Conservation (phyloP, 2,113 vertebrate genomes). For the Oriolus oriolus region DNA sequence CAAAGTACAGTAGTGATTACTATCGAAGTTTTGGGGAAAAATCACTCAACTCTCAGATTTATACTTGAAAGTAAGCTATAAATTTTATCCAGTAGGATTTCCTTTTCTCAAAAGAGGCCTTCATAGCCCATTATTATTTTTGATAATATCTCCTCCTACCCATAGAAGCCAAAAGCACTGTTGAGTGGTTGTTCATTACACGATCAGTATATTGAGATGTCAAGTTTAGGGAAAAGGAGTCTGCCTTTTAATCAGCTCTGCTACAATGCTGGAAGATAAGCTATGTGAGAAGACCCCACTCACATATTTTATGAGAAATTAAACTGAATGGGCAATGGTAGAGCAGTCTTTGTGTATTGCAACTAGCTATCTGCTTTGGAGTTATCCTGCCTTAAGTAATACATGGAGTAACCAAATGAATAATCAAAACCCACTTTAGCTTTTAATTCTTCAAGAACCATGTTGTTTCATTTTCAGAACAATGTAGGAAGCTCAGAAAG, state of each 20-base stretch:
- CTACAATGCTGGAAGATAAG: not conserved
- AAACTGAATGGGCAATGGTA: not conserved
- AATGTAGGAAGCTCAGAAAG: not conserved
- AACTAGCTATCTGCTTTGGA: not conserved
- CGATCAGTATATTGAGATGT: not conserved
- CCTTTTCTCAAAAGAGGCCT: not conserved
- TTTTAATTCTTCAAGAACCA: not conserved
- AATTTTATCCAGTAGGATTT: not conserved
- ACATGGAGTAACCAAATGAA: not conserved
- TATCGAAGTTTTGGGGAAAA: not conserved
- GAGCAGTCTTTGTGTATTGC: not conserved
- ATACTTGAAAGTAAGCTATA: not conserved
- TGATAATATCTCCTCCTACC: not conserved
- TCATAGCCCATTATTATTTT: not conserved
- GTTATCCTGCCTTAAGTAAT: not conserved
- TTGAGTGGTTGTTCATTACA: rapidly evolving
- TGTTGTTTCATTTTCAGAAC: not conserved
- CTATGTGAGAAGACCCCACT: not conserved
- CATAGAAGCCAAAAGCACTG: not conserved
- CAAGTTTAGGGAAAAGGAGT: not conserved
- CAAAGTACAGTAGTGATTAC: not conserved
- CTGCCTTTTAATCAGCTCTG: not conserved
- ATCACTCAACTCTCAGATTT: not conserved
- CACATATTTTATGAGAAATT: not conserved
- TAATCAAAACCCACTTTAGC: not conserved